Conservation (phyloP, 2,797 vertebrate genomes). For the Amphiprion clarkii region DNA sequence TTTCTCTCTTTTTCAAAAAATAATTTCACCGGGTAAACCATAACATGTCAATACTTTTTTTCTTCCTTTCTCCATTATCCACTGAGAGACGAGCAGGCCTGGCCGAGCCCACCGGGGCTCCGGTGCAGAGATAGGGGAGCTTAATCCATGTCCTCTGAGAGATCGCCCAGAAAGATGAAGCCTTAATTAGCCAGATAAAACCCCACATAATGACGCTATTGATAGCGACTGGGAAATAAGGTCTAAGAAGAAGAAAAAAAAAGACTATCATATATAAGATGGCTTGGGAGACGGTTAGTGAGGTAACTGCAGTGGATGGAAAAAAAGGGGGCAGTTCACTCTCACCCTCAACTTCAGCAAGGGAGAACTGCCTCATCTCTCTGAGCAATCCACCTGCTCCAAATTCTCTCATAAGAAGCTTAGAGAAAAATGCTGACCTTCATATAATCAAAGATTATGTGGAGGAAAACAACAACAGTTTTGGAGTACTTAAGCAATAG, state of each 20-base stretch:
- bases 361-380: constrained; percentile 64
- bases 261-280: constrained; percentile 40
- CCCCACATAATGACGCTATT: constrained; percentile 79
- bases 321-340: constrained; percentile 33
- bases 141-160: constrained; percentile 85
- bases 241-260: constrained; percentile 53
- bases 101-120: constrained; percentile 59
- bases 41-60: constrained; percentile 8
- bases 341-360: constrained; percentile 37
- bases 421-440: constrained; percentile 84
- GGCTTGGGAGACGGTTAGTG: constrained; percentile 31
- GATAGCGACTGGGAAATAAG: constrained; percentile 75
- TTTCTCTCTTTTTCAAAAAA: background rate
- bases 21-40: constrained; percentile 19
- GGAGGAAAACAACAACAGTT: constrained; percentile 79
- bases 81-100: constrained; percentile 22
- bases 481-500: constrained; percentile 77
- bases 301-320: constrained; percentile 29
- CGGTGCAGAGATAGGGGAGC: constrained; percentile 63
- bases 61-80: background rate
- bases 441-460: constrained; percentile 83
- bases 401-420: constrained; percentile 80
- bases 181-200: constrained; percentile 86
- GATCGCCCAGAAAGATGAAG: constrained; percentile 81
- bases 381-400: constrained; percentile 76